These are phyloP conservation scores for Calliphora vomitoria DNA, from an alignment of 2,888 invertebrate genomes.

Conservation along the genomic window DNA sequence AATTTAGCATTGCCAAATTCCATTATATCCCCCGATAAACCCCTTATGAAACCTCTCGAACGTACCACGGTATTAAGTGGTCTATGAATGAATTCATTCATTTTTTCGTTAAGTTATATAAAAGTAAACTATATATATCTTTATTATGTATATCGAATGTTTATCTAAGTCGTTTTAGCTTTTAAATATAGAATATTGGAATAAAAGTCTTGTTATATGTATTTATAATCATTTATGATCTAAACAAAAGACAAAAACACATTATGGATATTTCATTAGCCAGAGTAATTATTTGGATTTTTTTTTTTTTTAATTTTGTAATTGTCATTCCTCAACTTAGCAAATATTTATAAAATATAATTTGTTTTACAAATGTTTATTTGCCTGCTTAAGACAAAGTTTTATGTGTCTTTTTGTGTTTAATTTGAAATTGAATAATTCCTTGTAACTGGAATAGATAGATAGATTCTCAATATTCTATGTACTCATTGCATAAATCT, in stretches of 20 bases:
- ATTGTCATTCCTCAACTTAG: neutral
- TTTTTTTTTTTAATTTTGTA: neutral
- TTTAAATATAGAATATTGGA: neutral
- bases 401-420: neutral
- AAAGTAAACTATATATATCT: neutral
- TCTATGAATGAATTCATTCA: slow-evolving; percentile 33
- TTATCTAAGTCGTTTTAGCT: neutral
- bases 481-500: neutral
- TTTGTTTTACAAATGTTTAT: neutral
- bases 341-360: neutral
- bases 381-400: slow-evolving; percentile 1
- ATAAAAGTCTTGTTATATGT: neutral
- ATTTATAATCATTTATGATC: neutral
- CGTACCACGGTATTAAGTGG: slow-evolving; percentile 76
- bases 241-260: neutral
- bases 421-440: neutral
- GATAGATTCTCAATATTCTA: slow-evolving; percentile 14
- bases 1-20: slow-evolving; percentile 74
- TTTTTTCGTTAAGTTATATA: neutral
- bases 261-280: neutral
- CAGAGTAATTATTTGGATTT: neutral
- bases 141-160: slow-evolving; percentile 12
- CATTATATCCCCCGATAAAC: slow-evolving; percentile 77
- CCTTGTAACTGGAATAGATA: neutral
- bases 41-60: slow-evolving; percentile 76